phyloP scores from a whole-genome alignment of 2,113 vertebrate species.

The Spilogale gracilis region DNA sequence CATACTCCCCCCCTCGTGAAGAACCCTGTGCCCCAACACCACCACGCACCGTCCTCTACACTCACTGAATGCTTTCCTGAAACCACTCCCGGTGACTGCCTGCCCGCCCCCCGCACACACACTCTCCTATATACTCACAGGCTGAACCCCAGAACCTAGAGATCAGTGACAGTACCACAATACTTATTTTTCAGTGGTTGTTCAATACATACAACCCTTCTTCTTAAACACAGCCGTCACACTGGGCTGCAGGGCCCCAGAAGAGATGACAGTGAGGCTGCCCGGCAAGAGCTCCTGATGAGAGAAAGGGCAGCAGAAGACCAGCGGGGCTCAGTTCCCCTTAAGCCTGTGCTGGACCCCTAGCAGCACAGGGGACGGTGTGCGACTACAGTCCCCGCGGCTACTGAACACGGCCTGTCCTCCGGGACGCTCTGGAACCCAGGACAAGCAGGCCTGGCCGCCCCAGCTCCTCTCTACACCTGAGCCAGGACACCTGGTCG shows the following conservation, averaged over 20 bases:
- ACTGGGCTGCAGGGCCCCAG: rapidly evolving
- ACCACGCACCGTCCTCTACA: no score
- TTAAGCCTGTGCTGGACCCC: rapidly evolving
- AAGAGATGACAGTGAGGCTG: neutral
- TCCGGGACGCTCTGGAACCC: neutral
- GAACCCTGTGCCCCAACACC: neutral
- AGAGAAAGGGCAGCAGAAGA: no score
- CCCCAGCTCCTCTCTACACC: no score
- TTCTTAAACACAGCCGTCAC: neutral
- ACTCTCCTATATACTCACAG: neutral
- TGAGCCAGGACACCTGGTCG: neutral
- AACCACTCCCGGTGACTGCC: neutral
- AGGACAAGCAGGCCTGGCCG: neutral
- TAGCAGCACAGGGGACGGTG: rapidly evolving
- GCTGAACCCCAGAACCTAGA: neutral
- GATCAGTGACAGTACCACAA: neutral
- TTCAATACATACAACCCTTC: neutral
- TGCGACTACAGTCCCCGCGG: no score
- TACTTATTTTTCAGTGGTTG: neutral
- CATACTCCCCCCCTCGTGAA: neutral
- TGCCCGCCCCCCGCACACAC: neutral
- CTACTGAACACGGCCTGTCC: rapidly evolving
- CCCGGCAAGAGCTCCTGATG: rapidly evolving
- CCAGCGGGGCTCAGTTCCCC: rapidly evolving
- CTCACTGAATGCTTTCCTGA: rapidly evolving